phyloP scores from a whole-genome alignment of 2,113 vertebrate species.

The Hystrix brachyura region DNA sequence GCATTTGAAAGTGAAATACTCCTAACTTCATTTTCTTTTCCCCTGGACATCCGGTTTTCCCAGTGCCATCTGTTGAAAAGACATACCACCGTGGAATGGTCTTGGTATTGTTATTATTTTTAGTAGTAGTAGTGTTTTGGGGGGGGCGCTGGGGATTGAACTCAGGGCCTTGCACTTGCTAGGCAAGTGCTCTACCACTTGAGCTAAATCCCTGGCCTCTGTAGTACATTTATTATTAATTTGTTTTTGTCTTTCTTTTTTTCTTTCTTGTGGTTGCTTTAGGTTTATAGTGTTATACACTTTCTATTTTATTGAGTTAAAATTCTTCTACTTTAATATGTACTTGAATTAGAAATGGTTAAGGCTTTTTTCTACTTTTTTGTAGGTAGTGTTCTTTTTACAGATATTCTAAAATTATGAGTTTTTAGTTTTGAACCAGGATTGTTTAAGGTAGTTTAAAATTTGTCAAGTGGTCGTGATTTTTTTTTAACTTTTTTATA shows the following conservation, averaged over 20 bases:
- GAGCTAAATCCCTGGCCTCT: too few species aligned
- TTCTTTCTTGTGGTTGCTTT: neutral
- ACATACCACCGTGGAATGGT: neutral
- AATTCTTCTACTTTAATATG: slow-evolving; percentile 45
- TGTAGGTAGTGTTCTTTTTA: neutral
- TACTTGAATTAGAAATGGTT: slow-evolving; percentile 20
- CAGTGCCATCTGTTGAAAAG: neutral
- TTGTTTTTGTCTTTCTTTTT: slow-evolving; percentile 42
- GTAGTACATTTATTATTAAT: neutral
- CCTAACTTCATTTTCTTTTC: neutral
- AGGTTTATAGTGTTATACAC: slow-evolving; percentile 24
- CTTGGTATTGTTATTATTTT: neutral
- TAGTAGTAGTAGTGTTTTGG: too few species aligned
- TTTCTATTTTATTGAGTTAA: neutral
- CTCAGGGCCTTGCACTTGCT: too few species aligned
- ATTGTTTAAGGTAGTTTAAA: slow-evolving; percentile 45
- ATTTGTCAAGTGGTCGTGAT: slow-evolving; percentile 12
- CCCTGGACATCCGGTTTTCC: neutral
- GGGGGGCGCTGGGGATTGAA: too few species aligned
- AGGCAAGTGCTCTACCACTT: too few species aligned
- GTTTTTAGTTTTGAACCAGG: slow-evolving; percentile 23
- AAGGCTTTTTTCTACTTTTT: slow-evolving; percentile 30
- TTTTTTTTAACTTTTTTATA: slow-evolving; percentile 22
- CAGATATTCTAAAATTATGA: slow-evolving; percentile 19
- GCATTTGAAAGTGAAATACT: too few species aligned